Evolutionary conservation across 2,113 vertebrate species (phyloP).

Genomic region (Xyliphius kryptos): DNA sequence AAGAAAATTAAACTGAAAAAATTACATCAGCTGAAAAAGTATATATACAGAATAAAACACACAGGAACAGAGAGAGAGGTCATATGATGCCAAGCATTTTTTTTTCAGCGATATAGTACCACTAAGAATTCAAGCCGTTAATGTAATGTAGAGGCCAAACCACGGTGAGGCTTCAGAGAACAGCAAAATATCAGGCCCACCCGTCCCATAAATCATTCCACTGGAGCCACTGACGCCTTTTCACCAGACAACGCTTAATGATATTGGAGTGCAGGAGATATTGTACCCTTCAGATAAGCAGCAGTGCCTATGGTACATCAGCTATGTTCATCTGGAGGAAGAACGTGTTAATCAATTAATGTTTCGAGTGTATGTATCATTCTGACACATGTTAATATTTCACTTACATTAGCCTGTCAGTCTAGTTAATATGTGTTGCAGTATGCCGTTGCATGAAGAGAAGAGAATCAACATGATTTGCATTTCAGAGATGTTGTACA

Average conservation of each 20-base stretch:
- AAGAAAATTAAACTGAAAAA: constrained; percentile 2
- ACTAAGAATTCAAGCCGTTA: constrained; percentile 31
- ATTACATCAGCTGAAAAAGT: neutral
- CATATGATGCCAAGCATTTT: constrained; percentile 8
- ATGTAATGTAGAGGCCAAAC: constrained; percentile 23
- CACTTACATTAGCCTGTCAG: constrained; percentile 14
- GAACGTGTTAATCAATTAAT: constrained; percentile 44
- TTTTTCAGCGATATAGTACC: neutral
- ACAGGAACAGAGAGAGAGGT: constrained; percentile 2
- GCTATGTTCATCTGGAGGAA: constrained; percentile 23
- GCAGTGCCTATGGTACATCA: constrained; percentile 31
- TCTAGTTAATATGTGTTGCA: constrained; percentile 20
- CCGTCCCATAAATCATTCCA: constrained; percentile 43
- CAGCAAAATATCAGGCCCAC: constrained; percentile 38
- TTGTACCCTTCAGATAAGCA: constrained; percentile 39
- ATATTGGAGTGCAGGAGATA: constrained; percentile 37
- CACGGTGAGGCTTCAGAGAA: constrained; percentile 27
- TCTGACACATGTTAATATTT: constrained; percentile 30
- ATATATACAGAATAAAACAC: neutral
- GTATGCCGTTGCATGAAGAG: neutral
- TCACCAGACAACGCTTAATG: constrained; percentile 35
- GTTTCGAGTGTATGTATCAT: constrained; percentile 17
- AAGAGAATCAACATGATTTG: neutral
- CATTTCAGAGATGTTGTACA: no score
- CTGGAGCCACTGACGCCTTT: constrained; percentile 24